Evolutionary conservation across 2,888 invertebrate genomes (phyloP).

Genomic region (Scelioninae gen. 2): DNA sequence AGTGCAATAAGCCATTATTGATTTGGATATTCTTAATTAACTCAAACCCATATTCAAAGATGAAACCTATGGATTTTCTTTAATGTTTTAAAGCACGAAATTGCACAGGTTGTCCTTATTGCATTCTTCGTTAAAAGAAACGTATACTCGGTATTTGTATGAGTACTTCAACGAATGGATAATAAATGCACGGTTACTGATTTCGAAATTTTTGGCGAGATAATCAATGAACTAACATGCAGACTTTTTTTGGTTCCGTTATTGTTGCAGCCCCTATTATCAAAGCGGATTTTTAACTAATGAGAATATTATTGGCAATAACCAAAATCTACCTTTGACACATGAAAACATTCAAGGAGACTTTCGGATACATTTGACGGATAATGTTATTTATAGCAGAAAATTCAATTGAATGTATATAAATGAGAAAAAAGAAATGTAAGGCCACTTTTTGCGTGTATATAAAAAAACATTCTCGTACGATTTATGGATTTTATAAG

Average conservation of each 20-base stretch:
- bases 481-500: no score
- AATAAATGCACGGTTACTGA: conserved; percentile 1
- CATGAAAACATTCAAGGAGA: conserved; percentile 23
- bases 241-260: conserved; percentile 27
- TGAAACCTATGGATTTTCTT: conserved; percentile 38
- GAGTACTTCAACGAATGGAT: background rate
- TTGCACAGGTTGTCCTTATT: no score
- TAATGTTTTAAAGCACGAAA: background rate
- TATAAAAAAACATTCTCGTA: no score
- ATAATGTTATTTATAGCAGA: conserved; percentile 19
- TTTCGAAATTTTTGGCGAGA: background rate
- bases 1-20: no score
- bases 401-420: conserved; percentile 3
- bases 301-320: conserved; percentile 24
- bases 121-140: no score
- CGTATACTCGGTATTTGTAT: no score
- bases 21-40: background rate
- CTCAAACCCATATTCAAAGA: background rate
- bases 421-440: background rate
- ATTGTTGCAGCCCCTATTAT: conserved; percentile 38
- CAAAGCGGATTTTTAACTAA: conserved; percentile 26
- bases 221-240: conserved; percentile 7
- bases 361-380: conserved; percentile 1
- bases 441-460: no score
- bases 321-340: conserved; percentile 1